Evolutionary conservation across 2,113 vertebrate genomes (phyloP).

Genomic region (Spilogale gracilis): DNA sequence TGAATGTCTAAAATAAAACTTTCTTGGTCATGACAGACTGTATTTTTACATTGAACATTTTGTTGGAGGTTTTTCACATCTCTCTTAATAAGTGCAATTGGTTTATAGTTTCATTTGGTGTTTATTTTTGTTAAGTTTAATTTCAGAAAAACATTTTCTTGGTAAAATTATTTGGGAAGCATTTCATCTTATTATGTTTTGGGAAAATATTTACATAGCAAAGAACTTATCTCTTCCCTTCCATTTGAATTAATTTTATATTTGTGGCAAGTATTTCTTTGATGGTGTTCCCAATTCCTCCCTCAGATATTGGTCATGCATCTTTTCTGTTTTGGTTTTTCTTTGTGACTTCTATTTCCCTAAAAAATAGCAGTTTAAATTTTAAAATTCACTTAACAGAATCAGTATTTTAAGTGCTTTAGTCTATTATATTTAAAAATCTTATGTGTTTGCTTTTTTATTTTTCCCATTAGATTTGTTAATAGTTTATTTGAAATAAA

Average conservation of each 20-base stretch:
- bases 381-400: neutral
- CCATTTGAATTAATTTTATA: neutral
- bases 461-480: neutral
- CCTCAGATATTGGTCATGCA: neutral
- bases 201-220: neutral
- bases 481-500: neutral
- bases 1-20: neutral
- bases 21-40: neutral
- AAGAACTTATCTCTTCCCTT: neutral
- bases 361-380: neutral
- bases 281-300: neutral
- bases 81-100: neutral
- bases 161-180: neutral
- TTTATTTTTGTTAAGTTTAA: neutral
- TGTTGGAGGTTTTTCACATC: neutral
- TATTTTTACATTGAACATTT: neutral
- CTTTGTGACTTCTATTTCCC: neutral
- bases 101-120: neutral
- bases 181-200: neutral
- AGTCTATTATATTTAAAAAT: neutral
- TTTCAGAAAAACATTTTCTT: neutral
- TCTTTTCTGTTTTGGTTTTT: neutral
- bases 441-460: conserved; percentile 32
- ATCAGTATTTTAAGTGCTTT: conserved; percentile 3
- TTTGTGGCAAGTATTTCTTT: neutral